Evolutionary conservation across 2,888 invertebrate genomes (phyloP), one percentile per base, ranked within the genome.

Genomic region (Apodemia hepburni): DNA sequence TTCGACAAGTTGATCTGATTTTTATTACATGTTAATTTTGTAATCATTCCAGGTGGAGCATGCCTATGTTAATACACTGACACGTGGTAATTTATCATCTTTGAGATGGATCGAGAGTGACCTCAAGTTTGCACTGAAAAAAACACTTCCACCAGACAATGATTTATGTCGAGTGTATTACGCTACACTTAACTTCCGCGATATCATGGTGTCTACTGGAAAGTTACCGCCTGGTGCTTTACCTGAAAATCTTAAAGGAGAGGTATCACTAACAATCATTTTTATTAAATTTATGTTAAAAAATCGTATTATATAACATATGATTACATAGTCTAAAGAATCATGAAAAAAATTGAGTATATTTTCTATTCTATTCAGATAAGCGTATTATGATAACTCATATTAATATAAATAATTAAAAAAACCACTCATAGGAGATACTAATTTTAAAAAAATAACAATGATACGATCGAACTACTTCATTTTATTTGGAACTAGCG

Each of bases 201-300:
- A 99, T 87, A 95, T 99, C 71, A 99, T 99, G 99, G 90, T 99
- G 78, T 98, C 99, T 33, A 98, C 98, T 22, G 99, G 99, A 73
- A 98, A 99, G 91, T 93, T 99, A 67, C 97, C 99, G 61, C 98
- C 98, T 38, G 99, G 99, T 92, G 98, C 99, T 59, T 93, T 99
- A 64, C 99, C 99, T n/a, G 98, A 98, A 65, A 94, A 96, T 79
- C 91, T 97, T 67, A 96, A 96, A 57, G 95, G 95, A 66, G 93
- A 94, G 82, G 86, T 87, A 17, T 33, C 33, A 33, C 33, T 1
- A 9, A 9, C 33, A 8, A 8, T 2, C 8, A 33, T 9, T 9
- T 0, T 22, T 22, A 2, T 22, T 22, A 2, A 22, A 22, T 22
- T 22, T 22, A 22, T 22, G 22, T 22, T 22, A 2, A 22, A 22